Conservation (phyloP, 1,140 invertebrate species). For the Calosoma granatense region DNA sequence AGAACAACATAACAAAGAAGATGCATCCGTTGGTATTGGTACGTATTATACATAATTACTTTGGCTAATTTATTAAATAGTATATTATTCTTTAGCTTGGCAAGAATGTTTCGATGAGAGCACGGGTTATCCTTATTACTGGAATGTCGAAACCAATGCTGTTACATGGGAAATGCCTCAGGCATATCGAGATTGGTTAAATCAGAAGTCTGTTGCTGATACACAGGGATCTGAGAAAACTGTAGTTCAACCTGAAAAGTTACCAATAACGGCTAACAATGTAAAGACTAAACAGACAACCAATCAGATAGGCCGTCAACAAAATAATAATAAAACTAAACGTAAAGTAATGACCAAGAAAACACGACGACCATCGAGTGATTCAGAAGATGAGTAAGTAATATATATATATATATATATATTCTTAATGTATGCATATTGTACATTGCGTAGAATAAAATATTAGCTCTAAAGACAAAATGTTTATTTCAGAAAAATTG, state of each 20-base stretch:
- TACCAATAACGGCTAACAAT: not conserved
- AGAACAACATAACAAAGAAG: conserved; percentile 5
- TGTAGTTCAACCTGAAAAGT: not conserved
- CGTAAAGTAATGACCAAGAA: not conserved
- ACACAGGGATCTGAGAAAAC: not conserved
- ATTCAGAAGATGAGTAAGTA: conserved; percentile 44
- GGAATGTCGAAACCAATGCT: conserved; percentile 59
- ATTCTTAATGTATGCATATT: too few relatives aligned
- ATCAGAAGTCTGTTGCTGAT: too few relatives aligned
- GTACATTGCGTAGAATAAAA: too few relatives aligned
- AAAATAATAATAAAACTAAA: not conserved
- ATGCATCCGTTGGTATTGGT: not conserved
- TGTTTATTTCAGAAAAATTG: conserved; percentile 41
- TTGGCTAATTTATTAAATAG: not conserved
- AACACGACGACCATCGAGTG: conserved; percentile 16
- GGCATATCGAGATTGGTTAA: conserved; percentile 32
- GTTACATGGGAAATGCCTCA: conserved; percentile 62
- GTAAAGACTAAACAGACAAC: not conserved
- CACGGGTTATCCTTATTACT: conserved; percentile 61
- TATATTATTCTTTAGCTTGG: conserved; percentile 37
- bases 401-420: too few relatives aligned
- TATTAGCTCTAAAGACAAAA: conserved; percentile 10
- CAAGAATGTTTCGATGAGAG: conserved; percentile 58
- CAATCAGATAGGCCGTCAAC: not conserved
- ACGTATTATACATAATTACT: not conserved